Evolutionary conservation across 2,797 vertebrate species (phyloP).

Genomic region (Acipenser ruthenus): DNA sequence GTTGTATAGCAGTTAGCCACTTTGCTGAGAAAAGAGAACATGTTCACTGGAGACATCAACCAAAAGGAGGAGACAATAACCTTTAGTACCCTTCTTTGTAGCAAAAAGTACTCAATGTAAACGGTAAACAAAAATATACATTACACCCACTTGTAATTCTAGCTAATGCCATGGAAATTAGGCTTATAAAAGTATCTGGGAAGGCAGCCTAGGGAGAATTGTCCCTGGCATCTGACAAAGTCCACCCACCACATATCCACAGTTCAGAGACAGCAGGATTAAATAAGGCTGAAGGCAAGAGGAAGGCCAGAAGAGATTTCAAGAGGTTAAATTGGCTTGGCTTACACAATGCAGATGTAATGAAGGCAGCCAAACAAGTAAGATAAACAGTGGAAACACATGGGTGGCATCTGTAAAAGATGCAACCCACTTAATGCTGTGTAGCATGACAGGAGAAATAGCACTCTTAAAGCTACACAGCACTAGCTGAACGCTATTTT

Average conservation of each 20-base stretch:
- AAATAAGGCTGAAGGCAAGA: background rate
- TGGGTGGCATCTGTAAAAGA: background rate
- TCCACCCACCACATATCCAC: background rate
- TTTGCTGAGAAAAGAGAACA: background rate
- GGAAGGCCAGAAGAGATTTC: background rate
- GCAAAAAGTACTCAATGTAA: background rate
- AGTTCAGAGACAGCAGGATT: background rate
- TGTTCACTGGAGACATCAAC: background rate
- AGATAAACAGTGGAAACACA: background rate
- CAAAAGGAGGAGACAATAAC: background rate
- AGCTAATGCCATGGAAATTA: background rate
- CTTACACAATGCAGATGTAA: background rate
- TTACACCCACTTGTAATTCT: background rate
- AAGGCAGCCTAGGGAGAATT: background rate
- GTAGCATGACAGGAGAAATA: no score
- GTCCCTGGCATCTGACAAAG: background rate
- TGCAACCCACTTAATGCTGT: no score
- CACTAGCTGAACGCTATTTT: no score
- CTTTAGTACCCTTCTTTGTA: background rate
- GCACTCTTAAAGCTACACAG: no score
- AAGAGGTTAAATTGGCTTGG: background rate
- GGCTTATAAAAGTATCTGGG: background rate
- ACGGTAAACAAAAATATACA: conserved; percentile 15
- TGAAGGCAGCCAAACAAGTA: background rate
- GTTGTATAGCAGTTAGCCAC: background rate